Evolutionary conservation across 2,113 vertebrate genomes (phyloP), one percentile per base, ranked within the genome.

Genomic region (Verasper variegatus): DNA sequence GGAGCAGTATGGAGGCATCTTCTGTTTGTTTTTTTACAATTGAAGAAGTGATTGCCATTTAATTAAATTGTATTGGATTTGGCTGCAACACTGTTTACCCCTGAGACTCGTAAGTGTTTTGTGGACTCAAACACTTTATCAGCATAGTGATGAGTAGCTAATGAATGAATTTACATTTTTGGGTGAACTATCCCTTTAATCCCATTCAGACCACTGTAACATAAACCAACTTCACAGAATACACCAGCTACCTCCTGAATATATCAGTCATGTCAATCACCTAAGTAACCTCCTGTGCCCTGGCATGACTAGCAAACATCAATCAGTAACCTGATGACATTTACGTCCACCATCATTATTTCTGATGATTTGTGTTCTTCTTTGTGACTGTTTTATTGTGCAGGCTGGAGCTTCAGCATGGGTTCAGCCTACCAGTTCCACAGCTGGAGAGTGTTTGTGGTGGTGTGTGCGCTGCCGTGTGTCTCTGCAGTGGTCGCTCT

Each of bases 321-420:
- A 52, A 52, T 2, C 52, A 21, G n/a, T 7, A 55, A 11, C 45
- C 14, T 47, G 45, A 23, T 3, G 21, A 56, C 3, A 56, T 23
- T 1, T 10, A 56, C 10, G 14, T 11, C 40, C 14, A 26, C 24
- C 14, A 15, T 5, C 56, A 27, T 27, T 4, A 20, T 57, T 15
- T 59, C 71, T 75, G 55, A 62, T 60, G 31, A 68, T 0, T 69
- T 37, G 26, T 4, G 13, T 6, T 20, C 12, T 12, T 60, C 60
- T 71, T 21, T 72, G 52, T 63, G 47, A 11, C 5, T 71, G 31
- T 7, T 13, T 59, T 63, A 68, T 17, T 75, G 31, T 66, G 49
- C 86, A 98, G 98, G 98, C 40, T 99, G 98, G 98, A 99, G 98
- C 88, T 99, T 99, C 94, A 99, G 97, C 93, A 99, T 99, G 98